Base-by-base conservation (phyloP, 2,797 vertebrate species). In the Scarus forsteni region DNA sequence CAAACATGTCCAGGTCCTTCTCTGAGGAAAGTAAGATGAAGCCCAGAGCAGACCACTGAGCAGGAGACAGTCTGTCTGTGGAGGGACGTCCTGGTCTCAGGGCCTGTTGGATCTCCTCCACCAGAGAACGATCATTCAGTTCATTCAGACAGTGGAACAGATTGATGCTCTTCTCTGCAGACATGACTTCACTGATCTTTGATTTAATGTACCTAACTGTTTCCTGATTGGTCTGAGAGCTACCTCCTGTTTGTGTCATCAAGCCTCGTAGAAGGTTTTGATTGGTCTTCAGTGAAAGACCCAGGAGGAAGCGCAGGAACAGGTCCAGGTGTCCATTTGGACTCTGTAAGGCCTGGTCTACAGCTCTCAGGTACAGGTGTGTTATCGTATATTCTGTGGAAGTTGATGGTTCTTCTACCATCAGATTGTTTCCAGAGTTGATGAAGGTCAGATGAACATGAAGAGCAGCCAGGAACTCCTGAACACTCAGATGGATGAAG, bases 401-500 rank as follows among this genome's bases (percentile, higher is more conserved):
- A 8, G 38, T 7, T 60, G 42, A 0, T 15, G 39, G 27, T 27
- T 38, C 7, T 5, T 34, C 57, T 13, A 16, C 1, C 66, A 69
- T 18, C 49, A 60, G 57, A 5, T 60, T 69, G 42, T 45, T 34
- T 7, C 57, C 57, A 53, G 48, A 60, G 35, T 18, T 54, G 18
- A 35, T 42, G 58, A 70, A 70, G 0, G 36, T 49, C 50, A 55
- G 58, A 55, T 61, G 58, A 51, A 55, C 67, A 27, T 70, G 43
- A 49, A 70, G 51, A 70, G 67, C 67, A 61, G 67, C 67, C 59
- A 70, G 50, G 49, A 70, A 70, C 36, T 70, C 67, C 15, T 70
- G 67, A 60, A 73, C 44, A 8, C 70, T 73, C 70, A 72, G 70
- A 46, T 72, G 70, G 54, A 72, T 10, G 13, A 72, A 72, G 60